phyloP scores from a whole-genome alignment of 2,888 invertebrate genomes.

The Rutpela maculata region DNA sequence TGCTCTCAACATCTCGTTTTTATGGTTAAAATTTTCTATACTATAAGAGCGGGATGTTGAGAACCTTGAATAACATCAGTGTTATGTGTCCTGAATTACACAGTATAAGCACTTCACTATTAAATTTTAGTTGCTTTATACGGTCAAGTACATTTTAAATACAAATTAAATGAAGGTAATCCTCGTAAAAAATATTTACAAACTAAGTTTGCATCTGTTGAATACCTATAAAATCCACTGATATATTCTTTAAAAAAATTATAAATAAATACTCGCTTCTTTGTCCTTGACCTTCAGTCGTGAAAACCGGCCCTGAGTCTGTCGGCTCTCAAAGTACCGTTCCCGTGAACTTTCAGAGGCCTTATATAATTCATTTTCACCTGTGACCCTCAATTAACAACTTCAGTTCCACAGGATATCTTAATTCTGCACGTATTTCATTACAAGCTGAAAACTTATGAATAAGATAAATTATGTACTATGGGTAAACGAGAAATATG shows the following conservation, averaged over 20 bases:
- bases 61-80: no score
- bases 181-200: no score
- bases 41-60: no score
- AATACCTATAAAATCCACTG: background rate
- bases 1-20: no score
- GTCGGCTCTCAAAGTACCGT: constrained; percentile 36
- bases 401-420: constrained; percentile 13
- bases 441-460: background rate
- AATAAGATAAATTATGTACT: background rate
- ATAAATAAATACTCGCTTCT: background rate
- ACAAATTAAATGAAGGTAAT: no score
- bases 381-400: constrained; percentile 35
- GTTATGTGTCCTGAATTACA: no score
- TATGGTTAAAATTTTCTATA: no score
- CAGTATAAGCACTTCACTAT: no score
- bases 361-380: constrained; percentile 42
- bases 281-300: constrained; percentile 35
- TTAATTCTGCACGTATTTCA: constrained; percentile 15
- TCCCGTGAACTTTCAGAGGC: constrained; percentile 28
- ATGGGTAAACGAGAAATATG: background rate
- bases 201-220: background rate
- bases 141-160: no score
- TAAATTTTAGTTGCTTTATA: no score
- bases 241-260: background rate
- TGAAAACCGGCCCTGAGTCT: constrained; percentile 23